Base-by-base conservation (phyloP, 1,140 invertebrate genomes). In the Drosophila trapezifrons region DNA sequence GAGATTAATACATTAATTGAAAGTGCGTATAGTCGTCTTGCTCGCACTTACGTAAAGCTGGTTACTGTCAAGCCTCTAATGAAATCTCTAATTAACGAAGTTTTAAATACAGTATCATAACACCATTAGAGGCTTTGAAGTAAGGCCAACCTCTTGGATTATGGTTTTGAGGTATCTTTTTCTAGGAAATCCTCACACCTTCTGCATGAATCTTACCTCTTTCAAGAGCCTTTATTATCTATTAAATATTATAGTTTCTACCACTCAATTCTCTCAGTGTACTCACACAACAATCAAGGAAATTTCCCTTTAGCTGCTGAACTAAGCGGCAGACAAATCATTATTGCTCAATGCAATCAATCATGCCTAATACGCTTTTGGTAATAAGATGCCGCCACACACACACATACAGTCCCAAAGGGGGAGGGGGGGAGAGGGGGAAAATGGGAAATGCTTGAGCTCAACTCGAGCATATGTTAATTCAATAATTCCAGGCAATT, bases 401-500 rank as follows among this genome's bases (percentile, higher is more conserved):
- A 85, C 62, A 78, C 43, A n/a, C 18, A 15, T n/a, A n/a, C 47
- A 15, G 32, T 2, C 9, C 18, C 9, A 3, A 13, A 18, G 25
- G 15, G 25, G 37, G 46, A 10, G 46, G 13, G 46, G 32, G n/a
- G 17, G n/a, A 20, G 29, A 29, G 55, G 70, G 62, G 64, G 75
- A 49, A 54, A 54, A 37, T 54, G 54, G 47, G 42, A 63, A 78
- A 89, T 90, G 80, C 84, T 89, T 84, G 63, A 46, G 70, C 80
- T 84, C 87, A 90, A 84, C 77, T 87, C 77, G 75, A 78, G 82
- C 87, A 90, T 87, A 89, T 83, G 85, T 87, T 90, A 90, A 90
- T 90, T 87, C 87, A 90, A 90, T 90, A 90, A 90, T 90, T 90
- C 87, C 82, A 80, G 83, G 83, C 82, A 90, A 90, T 90, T 90